phyloP scores from a whole-genome alignment of 2,888 invertebrate species.

The Myathropa florea region DNA sequence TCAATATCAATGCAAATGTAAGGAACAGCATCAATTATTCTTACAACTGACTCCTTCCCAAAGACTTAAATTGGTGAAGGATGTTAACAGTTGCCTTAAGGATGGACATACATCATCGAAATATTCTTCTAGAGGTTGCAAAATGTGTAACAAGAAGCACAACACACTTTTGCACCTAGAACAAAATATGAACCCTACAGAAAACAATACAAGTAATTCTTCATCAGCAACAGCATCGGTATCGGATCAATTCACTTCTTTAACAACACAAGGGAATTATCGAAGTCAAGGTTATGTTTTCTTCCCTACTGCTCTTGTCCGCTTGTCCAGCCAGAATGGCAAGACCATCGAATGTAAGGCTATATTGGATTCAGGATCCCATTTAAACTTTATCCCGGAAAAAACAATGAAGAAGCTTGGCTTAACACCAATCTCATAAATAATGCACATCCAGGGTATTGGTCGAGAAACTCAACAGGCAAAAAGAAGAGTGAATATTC shows the following conservation, averaged over 20 bases:
- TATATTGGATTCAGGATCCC: conserved; percentile 1
- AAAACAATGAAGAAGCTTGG: not conserved
- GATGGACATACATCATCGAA: conserved; percentile 17
- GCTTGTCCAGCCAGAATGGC: not conserved
- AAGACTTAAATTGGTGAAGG: no score
- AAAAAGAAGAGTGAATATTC: not conserved
- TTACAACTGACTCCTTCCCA: not conserved
- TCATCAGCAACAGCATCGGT: not conserved
- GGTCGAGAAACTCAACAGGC: conserved; percentile 1
- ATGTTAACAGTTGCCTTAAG: not conserved
- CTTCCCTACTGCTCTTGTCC: not conserved
- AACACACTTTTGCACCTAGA: no score
- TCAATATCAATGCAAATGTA: no score
- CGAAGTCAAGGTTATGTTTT: not conserved
- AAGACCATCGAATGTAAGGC: not conserved
- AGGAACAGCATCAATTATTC: no score
- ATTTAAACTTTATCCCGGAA: not conserved
- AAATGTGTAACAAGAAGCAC: not conserved
- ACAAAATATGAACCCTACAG: no score
- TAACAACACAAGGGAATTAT: not conserved
- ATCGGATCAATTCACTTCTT: not conserved
- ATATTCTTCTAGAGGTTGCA: no score
- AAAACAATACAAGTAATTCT: no score
- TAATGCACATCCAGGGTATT: conserved; percentile 6
- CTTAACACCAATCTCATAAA: not conserved